Percentiles rank a stretch among this genome's conserved stretches.
Evolutionary conservation across 2,797 vertebrate genomes (phyloP).

Genomic region (Ctenopoma kingsleyae): DNA sequence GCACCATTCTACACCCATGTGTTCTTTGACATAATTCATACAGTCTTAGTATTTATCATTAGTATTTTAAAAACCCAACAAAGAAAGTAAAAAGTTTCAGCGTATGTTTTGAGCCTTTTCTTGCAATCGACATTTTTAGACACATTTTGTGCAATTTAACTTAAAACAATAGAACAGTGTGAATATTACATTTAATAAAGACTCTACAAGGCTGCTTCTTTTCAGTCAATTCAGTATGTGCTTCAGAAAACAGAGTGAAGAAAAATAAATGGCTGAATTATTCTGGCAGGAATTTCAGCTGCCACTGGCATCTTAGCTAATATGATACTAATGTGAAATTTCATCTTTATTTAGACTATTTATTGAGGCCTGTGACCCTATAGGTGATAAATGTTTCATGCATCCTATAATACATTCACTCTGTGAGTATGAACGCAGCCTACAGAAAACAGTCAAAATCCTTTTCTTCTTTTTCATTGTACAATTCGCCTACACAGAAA

Average conservation of each 20-base stretch:
- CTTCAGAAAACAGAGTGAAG: slow-evolving; percentile 19
- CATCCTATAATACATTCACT: background rate
- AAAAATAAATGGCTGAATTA: slow-evolving; percentile 10
- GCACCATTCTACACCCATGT: slow-evolving; percentile 33
- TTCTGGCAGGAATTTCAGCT: slow-evolving; percentile 24
- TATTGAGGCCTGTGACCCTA: background rate
- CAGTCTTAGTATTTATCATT: background rate
- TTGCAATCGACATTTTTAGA: background rate
- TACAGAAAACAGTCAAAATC: background rate
- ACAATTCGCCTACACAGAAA: background rate
- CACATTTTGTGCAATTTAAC: slow-evolving; percentile 5
- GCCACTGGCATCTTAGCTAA: slow-evolving; percentile 2
- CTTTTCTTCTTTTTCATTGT: background rate
- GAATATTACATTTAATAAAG: slow-evolving; percentile 25
- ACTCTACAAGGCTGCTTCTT: slow-evolving; percentile 10
- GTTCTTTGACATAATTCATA: slow-evolving; percentile 23
- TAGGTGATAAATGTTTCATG: background rate
- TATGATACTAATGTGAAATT: background rate
- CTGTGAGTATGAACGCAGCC: background rate
- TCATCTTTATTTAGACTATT: slow-evolving; percentile 10
- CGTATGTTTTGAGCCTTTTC: slow-evolving; percentile 2
- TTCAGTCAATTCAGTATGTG: slow-evolving; percentile 14
- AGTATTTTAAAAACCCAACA: background rate
- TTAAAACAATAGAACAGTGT: slow-evolving; percentile 1
- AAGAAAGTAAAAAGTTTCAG: background rate